Evolutionary conservation across 37 sponge, comb jelly and placozoan genomes (phyloP).

Genomic region (Agelas oroides): DNA sequence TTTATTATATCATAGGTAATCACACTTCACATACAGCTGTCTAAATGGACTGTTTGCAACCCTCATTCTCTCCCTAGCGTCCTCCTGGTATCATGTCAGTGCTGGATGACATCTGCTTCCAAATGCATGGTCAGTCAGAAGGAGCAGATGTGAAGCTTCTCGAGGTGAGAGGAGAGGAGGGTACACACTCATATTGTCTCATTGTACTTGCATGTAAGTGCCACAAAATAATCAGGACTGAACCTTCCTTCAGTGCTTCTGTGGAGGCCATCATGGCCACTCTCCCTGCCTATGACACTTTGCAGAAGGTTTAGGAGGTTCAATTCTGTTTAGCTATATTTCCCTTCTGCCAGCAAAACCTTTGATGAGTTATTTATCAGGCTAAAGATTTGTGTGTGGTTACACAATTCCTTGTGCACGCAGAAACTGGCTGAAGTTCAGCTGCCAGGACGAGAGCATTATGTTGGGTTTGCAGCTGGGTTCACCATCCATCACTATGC

Average conservation of each 20-base stretch:
- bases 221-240: no score
- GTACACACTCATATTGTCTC: no score
- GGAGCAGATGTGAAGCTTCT: conserved; percentile 94
- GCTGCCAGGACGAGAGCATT: conserved; percentile 84
- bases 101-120: conserved; percentile 96
- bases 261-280: neutral
- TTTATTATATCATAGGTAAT: no score
- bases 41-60: no score
- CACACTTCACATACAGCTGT: no score
- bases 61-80: no score
- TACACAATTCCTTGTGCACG: neutral
- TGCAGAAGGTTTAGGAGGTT: no score
- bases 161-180: conserved; percentile 87
- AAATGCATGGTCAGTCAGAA: conserved; percentile 96
- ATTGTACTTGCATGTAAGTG: neutral
- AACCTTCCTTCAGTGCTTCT: no score
- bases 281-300: neutral
- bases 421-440: conserved; percentile 87
- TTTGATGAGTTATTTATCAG: no score
- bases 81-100: conserved; percentile 97
- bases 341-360: no score
- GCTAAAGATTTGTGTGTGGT: no score
- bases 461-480: conserved; percentile 89
- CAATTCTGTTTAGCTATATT: no score
- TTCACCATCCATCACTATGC: conserved; percentile 96